Conservation (phyloP, 2,888 invertebrate species). For the Ditula angustiorana region DNA sequence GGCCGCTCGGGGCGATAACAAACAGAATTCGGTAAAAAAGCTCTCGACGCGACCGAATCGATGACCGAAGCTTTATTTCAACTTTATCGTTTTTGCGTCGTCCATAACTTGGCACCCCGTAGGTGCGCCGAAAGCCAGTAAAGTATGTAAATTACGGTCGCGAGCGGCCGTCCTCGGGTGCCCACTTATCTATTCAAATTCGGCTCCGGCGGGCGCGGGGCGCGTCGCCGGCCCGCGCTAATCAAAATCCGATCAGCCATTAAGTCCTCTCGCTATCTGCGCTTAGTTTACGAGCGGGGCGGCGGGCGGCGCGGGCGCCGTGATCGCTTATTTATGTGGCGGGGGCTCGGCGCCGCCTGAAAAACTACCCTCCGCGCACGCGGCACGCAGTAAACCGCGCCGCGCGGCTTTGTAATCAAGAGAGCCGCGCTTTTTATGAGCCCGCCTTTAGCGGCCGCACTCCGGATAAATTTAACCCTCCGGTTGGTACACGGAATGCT, state of each 20-base stretch:
- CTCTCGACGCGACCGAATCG: conserved; percentile 73
- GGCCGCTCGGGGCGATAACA: conserved; percentile 65
- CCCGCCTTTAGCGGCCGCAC: conserved; percentile 72
- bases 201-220: conserved; percentile 77
- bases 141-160: conserved; percentile 85
- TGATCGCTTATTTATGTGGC: conserved; percentile 83
- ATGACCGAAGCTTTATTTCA: conserved; percentile 83
- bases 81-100: conserved; percentile 83
- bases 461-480: conserved; percentile 74
- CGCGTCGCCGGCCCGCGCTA: conserved; percentile 83
- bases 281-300: conserved; percentile 82
- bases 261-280: conserved; percentile 84
- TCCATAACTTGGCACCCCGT: conserved; percentile 81
- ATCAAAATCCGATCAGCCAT: conserved; percentile 86
- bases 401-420: conserved; percentile 79
- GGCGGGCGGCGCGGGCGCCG: conserved; percentile 46
- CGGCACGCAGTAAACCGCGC: conserved; percentile 67
- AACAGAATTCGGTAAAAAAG: conserved; percentile 76
- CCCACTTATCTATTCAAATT: conserved; percentile 86
- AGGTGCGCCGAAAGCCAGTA: conserved; percentile 81
- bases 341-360: conserved; percentile 71
- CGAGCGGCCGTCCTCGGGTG: conserved; percentile 80
- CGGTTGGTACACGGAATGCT: conserved; percentile 33
- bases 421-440: conserved; percentile 81
- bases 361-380: conserved; percentile 77